phyloP scores from a whole-genome alignment of 2,888 invertebrate genomes.

The Drosophila anceps region DNA sequence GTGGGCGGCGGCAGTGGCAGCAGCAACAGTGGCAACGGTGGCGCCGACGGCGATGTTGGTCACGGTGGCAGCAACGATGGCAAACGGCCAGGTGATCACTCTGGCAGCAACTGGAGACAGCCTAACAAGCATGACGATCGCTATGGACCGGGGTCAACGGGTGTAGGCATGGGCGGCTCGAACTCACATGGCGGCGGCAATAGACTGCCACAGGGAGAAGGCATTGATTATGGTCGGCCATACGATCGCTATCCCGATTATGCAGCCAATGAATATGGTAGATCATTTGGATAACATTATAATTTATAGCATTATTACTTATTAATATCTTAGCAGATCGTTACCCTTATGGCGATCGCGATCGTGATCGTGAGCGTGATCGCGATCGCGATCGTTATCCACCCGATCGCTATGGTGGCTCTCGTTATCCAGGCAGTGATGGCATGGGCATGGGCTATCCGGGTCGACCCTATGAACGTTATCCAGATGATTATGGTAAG shows the following conservation, averaged over 20 bases:
- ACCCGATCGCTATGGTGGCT: slow-evolving; percentile 67
- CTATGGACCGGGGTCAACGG: slow-evolving; percentile 84
- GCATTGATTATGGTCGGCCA: slow-evolving; percentile 81
- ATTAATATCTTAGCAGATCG: slow-evolving; percentile 36
- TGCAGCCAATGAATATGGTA: slow-evolving; percentile 81
- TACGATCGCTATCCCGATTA: slow-evolving; percentile 83
- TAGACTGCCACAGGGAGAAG: slow-evolving; percentile 66
- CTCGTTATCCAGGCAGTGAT: slow-evolving; percentile 85
- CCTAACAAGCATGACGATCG: slow-evolving; percentile 86
- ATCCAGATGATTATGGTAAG: slow-evolving; percentile 80
- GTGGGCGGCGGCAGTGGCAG: slow-evolving; percentile 83
- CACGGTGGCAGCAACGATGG: slow-evolving; percentile 71
- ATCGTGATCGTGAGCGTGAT: slow-evolving; percentile 33
- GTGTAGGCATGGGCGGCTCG: slow-evolving; percentile 78
- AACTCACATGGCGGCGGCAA: slow-evolving; percentile 81
- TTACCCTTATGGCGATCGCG: slow-evolving; percentile 45
- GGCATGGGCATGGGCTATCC: slow-evolving; percentile 68
- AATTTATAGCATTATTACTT: not conserved
- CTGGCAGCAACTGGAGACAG: slow-evolving; percentile 82
- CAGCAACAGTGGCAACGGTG: slow-evolving; percentile 60
- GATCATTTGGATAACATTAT: slow-evolving; percentile 17
- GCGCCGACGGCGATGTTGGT: slow-evolving; percentile 68
- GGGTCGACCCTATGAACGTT: slow-evolving; percentile 83
- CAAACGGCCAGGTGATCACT: slow-evolving; percentile 82
- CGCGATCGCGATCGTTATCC: slow-evolving; percentile 44